Evolutionary conservation across 2,888 invertebrate genomes (phyloP), one percentile per base, ranked within the genome.

Genomic region (Ferrisia virgata): DNA sequence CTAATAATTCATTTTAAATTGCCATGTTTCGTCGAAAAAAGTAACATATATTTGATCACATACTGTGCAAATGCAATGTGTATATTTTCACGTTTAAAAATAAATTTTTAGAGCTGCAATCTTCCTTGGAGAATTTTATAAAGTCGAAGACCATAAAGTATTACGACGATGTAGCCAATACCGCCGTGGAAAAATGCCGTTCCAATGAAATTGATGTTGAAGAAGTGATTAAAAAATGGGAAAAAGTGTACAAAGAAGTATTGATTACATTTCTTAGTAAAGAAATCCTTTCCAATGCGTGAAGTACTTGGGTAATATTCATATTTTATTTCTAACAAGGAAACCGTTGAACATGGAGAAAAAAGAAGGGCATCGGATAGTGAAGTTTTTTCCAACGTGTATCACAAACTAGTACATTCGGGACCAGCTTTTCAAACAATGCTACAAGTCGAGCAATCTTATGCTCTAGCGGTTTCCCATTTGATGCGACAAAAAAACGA

Each of bases 361-460:
- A 93, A 93, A 85, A 91, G 93, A 85, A 93, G 94, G 72, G 94
- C 95, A 0, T 93, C 94, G 0, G 95, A 96, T 88, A 95, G 96
- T 88, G 95, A 96, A 89, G 91, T 94, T 53, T 95, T 96, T 90
- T 94, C 95, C 1, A 93, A 93, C 2, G 95, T 95, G 28, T 96
- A 96, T 88, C 95, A 96, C 88, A 91, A 91, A 86, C 88, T 93
- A 86, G 94, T 96, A 1, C 96, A 96, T 88, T 96, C 96, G 0
- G 86, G 86, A 13, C 94, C 95, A 0, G 95, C 95, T 0, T 89
- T 97, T 31, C 95, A 96, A 88, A 94, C 95, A 0, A 94, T 98
- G 88, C 90, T 98, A 25, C 94, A 95, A 87, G 92, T 95, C 43
- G 97, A 98, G 89, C 94, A 96, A 87, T 92, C 93, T 15, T 96